A percentile compares a stretch with the other conserved stretches of the same genome.
Conservation (phyloP, 1,140 invertebrate species). For the Lepidotrigona ventralis region DNA sequence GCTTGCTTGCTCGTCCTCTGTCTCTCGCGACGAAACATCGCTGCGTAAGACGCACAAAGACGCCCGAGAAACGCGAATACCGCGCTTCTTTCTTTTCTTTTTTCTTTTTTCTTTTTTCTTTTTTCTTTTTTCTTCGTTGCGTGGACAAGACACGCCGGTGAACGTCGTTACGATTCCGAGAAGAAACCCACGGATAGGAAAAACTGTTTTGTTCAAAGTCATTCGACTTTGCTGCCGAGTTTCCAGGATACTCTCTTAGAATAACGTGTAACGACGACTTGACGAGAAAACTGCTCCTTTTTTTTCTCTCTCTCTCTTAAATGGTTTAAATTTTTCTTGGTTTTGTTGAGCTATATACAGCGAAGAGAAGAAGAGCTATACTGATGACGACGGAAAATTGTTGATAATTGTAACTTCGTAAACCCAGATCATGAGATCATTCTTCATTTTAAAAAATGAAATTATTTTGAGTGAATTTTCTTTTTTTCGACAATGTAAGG, state of each 20-base stretch:
- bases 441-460: too few relatives aligned
- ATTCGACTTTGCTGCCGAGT: neutral
- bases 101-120: too few relatives aligned
- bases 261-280: too few relatives aligned
- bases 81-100: neutral
- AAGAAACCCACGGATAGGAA: neutral
- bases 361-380: too few relatives aligned
- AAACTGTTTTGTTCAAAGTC: neutral
- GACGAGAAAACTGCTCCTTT: neutral
- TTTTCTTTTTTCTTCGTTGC: neutral
- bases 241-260: neutral
- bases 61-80: neutral
- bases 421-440: too few relatives aligned
- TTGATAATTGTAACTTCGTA: too few relatives aligned
- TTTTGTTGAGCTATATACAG: neutral
- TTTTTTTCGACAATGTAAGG: too few relatives aligned
- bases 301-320: too few relatives aligned
- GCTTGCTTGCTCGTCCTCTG: neutral
- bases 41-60: conserved; percentile 1
- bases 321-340: too few relatives aligned
- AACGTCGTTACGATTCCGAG: neutral
- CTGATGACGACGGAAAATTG: too few relatives aligned
- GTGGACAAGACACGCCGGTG: too few relatives aligned
- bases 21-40: neutral
- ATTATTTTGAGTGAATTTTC: too few relatives aligned